A percentile compares a stretch with the other conserved stretches of the same genome.
These are phyloP conservation scores for Athene cunicularia DNA, from an alignment of 2,113 vertebrate species.

Conservation along the genomic window DNA sequence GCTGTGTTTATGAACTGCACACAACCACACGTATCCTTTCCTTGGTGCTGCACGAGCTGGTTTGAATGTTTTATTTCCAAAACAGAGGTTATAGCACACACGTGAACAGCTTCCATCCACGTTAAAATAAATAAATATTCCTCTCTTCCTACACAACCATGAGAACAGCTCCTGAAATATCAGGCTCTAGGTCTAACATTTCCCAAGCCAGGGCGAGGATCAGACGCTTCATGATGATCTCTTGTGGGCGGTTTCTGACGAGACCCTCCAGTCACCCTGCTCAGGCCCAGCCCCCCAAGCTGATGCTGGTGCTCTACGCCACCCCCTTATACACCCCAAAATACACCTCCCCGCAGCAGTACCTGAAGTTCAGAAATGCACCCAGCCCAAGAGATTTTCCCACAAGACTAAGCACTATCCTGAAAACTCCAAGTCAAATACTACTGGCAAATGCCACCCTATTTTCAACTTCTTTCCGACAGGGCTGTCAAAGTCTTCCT, in stretches of 20 bases:
- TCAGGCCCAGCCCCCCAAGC: background rate
- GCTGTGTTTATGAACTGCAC: conserved; percentile 4
- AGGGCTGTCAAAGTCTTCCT: background rate
- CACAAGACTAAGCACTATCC: background rate
- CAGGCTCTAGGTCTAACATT: no score
- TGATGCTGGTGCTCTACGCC: background rate
- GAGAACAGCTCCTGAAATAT: background rate
- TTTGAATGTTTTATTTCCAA: background rate
- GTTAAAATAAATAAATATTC: background rate
- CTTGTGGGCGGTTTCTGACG: background rate
- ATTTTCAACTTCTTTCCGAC: background rate
- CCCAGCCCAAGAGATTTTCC: background rate
- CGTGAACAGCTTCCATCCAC: background rate
- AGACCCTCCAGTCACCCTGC: background rate
- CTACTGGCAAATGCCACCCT: background rate
- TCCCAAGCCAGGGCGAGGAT: background rate
- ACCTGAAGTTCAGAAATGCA: background rate
- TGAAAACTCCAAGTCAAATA: background rate
- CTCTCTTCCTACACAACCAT: background rate
- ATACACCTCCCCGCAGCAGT: background rate
- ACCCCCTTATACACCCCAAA: background rate
- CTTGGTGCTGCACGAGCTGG: background rate
- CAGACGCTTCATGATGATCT: background rate
- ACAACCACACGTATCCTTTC: background rate
- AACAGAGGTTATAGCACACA: background rate